These are phyloP conservation scores for Drosophila barbarae DNA, from an alignment of 2,888 invertebrate genomes.

Conservation along the genomic window DNA sequence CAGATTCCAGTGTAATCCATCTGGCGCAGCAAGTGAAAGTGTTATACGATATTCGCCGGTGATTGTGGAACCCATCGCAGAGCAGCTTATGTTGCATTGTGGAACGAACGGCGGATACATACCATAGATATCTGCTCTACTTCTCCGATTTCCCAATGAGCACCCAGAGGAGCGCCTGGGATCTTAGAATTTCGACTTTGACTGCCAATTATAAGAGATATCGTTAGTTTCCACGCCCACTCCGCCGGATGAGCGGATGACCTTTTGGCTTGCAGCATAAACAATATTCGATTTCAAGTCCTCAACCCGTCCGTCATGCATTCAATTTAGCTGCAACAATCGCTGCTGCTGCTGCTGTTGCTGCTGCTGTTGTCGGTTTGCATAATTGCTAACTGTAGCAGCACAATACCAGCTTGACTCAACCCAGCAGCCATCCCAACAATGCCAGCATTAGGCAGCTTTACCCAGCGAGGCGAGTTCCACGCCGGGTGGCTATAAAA, in stretches of 20 bases:
- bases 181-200: slow-evolving; percentile 17
- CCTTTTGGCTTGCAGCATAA: slow-evolving; percentile 58
- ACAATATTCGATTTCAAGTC: slow-evolving; percentile 58
- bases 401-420: slow-evolving; percentile 33
- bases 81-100: slow-evolving; percentile 25
- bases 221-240: slow-evolving; percentile 64
- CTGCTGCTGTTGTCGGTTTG: slow-evolving; percentile 45
- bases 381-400: slow-evolving; percentile 72
- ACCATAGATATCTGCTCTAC: slow-evolving; percentile 1
- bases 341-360: slow-evolving; percentile 7
- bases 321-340: slow-evolving; percentile 41
- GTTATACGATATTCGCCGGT: slow-evolving; percentile 31
- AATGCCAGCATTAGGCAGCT: slow-evolving; percentile 1
- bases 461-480: slow-evolving; percentile 2
- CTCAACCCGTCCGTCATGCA: slow-evolving; percentile 44
- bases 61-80: slow-evolving; percentile 42
- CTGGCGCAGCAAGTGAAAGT: slow-evolving; percentile 32
- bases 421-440: slow-evolving; percentile 10
- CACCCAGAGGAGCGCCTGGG: background rate
- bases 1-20: slow-evolving; percentile 14
- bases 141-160: slow-evolving; percentile 20
- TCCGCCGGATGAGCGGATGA: slow-evolving; percentile 39
- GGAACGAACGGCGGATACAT: slow-evolving; percentile 18
- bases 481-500: slow-evolving; percentile 51
- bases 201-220: slow-evolving; percentile 28